Evolutionary conservation across 2,797 vertebrate genomes (phyloP).

Genomic region (Percopsis omiscomaycus): DNA sequence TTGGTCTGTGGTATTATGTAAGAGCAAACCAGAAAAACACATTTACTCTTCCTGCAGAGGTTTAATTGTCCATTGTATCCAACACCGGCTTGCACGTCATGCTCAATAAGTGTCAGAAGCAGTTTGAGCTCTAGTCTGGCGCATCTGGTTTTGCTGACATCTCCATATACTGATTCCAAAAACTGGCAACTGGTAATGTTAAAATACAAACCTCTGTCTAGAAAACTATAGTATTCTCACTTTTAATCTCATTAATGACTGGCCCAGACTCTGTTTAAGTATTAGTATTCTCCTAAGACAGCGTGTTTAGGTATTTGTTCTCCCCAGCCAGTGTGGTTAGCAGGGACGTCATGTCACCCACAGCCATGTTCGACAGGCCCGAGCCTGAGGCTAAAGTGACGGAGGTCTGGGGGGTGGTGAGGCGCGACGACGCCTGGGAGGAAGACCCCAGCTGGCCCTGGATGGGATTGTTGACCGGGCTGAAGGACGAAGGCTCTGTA

Average conservation of each 20-base stretch:
- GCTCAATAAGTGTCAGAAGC: conserved; percentile 3
- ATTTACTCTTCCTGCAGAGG: conserved; percentile 23
- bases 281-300: conserved; percentile 59
- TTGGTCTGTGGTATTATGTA: conserved; percentile 13
- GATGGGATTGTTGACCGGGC: conserved; percentile 71
- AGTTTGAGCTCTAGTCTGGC: conserved; percentile 8
- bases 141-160: not conserved
- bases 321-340: conserved; percentile 93
- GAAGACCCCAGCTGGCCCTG: conserved; percentile 69
- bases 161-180: conserved; percentile 3
- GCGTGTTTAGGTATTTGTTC: conserved; percentile 92
- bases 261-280: conserved; percentile 21
- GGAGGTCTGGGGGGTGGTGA: conserved; percentile 81
- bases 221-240: conserved; percentile 15
- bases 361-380: conserved; percentile 91
- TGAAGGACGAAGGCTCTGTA: conserved; percentile 79
- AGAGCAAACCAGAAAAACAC: conserved; percentile 18
- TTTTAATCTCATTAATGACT: conserved; percentile 21
- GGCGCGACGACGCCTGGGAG: conserved; percentile 80
- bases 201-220: conserved; percentile 2
- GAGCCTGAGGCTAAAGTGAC: conserved; percentile 77
- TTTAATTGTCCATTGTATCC: not conserved
- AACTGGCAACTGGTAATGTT: not conserved
- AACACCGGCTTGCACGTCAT: conserved; percentile 17
- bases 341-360: conserved; percentile 96